Evolutionary conservation across 2,888 invertebrate species (phyloP).

Genomic region (Mechanitis mazaeus): DNA sequence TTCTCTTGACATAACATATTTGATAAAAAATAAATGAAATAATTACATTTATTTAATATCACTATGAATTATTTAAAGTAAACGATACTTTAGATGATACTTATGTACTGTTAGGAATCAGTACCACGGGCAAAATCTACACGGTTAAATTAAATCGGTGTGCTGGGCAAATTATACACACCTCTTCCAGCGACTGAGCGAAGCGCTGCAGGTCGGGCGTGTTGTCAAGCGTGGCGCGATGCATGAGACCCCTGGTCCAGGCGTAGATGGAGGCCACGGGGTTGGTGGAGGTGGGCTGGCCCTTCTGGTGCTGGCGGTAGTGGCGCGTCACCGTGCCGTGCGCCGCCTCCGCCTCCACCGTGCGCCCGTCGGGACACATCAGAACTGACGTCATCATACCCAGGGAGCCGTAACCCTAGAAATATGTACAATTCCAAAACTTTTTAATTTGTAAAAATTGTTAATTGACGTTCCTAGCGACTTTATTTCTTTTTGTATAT

Average conservation of each 20-base stretch:
- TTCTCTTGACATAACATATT: no score
- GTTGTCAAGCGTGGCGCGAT: conserved; percentile 87
- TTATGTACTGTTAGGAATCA: no score
- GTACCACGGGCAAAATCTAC: no score
- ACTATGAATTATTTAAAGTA: no score
- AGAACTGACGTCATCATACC: conserved; percentile 95
- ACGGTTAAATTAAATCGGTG: no score
- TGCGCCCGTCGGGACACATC: conserved; percentile 89
- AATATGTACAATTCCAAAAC: neutral
- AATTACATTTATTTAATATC: no score
- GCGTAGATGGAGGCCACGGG: conserved; percentile 95
- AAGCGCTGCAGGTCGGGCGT: conserved; percentile 86
- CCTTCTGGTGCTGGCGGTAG: conserved; percentile 91
- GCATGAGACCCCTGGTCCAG: conserved; percentile 90
- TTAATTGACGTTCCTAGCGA: no score
- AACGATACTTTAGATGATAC: no score
- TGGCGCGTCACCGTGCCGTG: conserved; percentile 95
- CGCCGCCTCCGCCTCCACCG: conserved; percentile 93
- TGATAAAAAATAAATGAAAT: no score
- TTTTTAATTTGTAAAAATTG: no score
- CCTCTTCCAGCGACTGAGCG: conserved; percentile 82
- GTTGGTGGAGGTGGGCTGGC: conserved; percentile 91
- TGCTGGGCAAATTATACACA: conserved; percentile 31
- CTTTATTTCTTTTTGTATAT: no score
- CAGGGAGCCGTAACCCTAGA: conserved; percentile 84